Evolutionary conservation across 2,888 invertebrate species (phyloP), one percentile per base, ranked within the genome.

Genomic region (Brachyptera risi): DNA sequence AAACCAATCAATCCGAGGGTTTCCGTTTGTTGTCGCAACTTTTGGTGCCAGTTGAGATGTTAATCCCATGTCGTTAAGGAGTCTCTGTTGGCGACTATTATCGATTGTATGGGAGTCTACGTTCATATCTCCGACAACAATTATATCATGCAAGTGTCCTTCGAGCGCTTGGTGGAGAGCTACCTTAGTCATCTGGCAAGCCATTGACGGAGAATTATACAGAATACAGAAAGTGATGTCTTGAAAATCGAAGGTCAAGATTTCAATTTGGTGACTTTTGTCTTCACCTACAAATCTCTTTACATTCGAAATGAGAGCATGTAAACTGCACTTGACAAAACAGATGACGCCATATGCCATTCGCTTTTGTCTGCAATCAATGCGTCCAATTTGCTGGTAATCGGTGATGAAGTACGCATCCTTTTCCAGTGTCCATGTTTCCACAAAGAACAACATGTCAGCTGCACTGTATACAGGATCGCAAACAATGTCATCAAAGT

Each of bases 71-170:
- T 3, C 15, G 24, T 5, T 49, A 11, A 24, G 24, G 21, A n/a
- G n/a, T n/a, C 24, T n/a, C 26, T 49, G 13, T 23, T n/a, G 49
- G 11, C n/a, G 21, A n/a, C 13, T 13, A 23, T 24, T 21, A 13
- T 19, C n/a, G 21, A n/a, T 49, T 49, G 19, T 23, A 5, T 21
- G 23, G 21, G 26, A 23, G 49, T 24, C 24, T 15, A 24, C 49
- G n/a, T 49, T 49, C 49, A 49, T 49, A n/a, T 49, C 49, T 21
- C 9, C 49, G n/a, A 49, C 49, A n/a, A 49, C 23, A 15, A 49
- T 49, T 7, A 23, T 11, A 23, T n/a, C 24, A 24, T n/a, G 19
- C 49, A 21, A n/a, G 3, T 11, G n/a, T 13, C 24, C 5, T 21
- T 49, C 24, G 21, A 49, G 24, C 49, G n/a, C n/a, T 49, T 44